Conservation (phyloP, 2,113 vertebrate genomes). For the Serilophus lunatus region DNA sequence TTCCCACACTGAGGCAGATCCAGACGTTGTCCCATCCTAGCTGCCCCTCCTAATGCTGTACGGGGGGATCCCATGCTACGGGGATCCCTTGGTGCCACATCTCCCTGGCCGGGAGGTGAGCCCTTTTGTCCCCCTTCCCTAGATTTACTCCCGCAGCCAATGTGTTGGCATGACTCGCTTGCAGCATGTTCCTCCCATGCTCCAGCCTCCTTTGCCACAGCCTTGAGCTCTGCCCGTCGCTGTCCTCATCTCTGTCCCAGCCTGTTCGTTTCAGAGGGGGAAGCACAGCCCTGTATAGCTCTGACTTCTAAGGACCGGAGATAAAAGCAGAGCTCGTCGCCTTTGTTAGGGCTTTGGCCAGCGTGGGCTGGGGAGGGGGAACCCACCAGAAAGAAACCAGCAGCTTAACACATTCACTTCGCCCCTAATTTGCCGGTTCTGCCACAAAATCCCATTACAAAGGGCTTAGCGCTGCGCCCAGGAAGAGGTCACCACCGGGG, state of each 20-base stretch:
- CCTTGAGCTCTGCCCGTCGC: not conserved
- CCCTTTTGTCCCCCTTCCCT: not conserved
- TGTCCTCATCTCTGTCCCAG: not conserved
- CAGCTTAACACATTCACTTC: slow-evolving; percentile 65
- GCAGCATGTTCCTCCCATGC: not conserved
- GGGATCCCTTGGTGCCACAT: not conserved
- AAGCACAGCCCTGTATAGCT: not conserved
- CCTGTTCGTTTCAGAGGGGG: not conserved
- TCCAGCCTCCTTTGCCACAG: not conserved
- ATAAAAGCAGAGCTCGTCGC: slow-evolving; percentile 14
- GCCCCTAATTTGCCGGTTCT: slow-evolving; percentile 68
- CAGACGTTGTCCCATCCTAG: fast-evolving
- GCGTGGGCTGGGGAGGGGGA: slow-evolving; percentile 30
- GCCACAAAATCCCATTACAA: slow-evolving; percentile 73
- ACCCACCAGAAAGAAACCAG: slow-evolving; percentile 49
- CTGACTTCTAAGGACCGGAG: not conserved
- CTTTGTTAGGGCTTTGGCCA: slow-evolving; percentile 4
- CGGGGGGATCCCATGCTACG: too few species aligned
- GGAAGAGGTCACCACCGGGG: slow-evolving; percentile 50
- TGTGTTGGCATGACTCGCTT: fast-evolving
- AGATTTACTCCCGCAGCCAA: not conserved
- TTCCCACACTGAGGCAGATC: fast-evolving
- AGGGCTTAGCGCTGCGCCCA: slow-evolving; percentile 49
- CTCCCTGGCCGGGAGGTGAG: not conserved
- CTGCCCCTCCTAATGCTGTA: too few species aligned